These are phyloP conservation scores for Lysiphlebus fabarum DNA, from an alignment of 1,140 invertebrate genomes.

Conservation along the genomic window DNA sequence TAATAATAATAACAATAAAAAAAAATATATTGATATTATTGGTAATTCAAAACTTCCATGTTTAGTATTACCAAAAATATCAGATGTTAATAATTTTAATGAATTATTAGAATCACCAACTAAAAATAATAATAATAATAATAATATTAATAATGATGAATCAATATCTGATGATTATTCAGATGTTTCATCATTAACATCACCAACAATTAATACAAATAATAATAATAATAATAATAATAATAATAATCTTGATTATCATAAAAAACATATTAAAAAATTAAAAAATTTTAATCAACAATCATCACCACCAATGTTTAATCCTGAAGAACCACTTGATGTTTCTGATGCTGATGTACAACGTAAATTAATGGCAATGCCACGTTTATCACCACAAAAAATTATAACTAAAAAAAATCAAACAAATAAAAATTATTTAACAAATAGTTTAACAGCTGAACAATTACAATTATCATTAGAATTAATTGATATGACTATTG, in stretches of 20 bases:
- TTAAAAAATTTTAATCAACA: conserved; percentile 20
- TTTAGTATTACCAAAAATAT: conserved; percentile 26
- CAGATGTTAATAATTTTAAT: conserved; percentile 16
- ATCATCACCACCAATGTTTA: conserved; percentile 29
- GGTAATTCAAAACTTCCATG: conserved; percentile 25
- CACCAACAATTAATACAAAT: no score
- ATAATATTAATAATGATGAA: no score
- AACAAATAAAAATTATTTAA: conserved; percentile 17
- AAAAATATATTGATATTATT: conserved; percentile 27
- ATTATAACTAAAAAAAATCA: conserved; percentile 23
- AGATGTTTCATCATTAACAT: no score
- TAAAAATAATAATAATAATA: conserved; percentile 16
- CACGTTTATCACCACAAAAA: conserved; percentile 35
- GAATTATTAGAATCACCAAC: conserved; percentile 15
- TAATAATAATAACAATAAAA: conserved; percentile 17
- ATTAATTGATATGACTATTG: no score
- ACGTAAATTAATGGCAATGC: conserved; percentile 42
- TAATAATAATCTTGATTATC: no score
- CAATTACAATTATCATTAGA: neutral
- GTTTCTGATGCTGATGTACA: conserved; percentile 44
- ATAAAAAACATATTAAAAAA: conserved; percentile 34
- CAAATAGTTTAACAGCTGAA: conserved; percentile 21
- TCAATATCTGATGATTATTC: conserved; percentile 7
- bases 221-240: conserved; percentile 25
- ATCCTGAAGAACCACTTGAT: conserved; percentile 35